A percentile compares a stretch with the other conserved stretches of the same genome.
These are phyloP conservation scores for Drosophila buzzatii DNA, from an alignment of 2,888 invertebrate genomes.

Conservation along the genomic window DNA sequence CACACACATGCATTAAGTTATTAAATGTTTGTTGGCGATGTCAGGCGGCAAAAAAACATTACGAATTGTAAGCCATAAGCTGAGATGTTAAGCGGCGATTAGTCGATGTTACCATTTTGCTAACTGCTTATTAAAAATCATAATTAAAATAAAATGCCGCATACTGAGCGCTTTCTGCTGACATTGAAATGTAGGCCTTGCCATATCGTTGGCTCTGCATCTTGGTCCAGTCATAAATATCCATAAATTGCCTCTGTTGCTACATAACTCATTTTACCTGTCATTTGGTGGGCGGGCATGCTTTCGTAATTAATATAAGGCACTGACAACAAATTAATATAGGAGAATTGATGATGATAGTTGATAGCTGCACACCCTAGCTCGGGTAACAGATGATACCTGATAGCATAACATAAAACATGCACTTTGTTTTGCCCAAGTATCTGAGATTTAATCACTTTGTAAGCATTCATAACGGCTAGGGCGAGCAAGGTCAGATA, in stretches of 20 bases:
- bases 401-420: slow-evolving; percentile 6
- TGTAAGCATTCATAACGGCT: background rate
- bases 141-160: slow-evolving; percentile 61
- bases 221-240: slow-evolving; percentile 66
- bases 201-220: slow-evolving; percentile 27
- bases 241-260: slow-evolving; percentile 62
- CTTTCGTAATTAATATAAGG: slow-evolving; percentile 63
- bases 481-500: background rate
- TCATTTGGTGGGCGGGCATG: slow-evolving; percentile 34
- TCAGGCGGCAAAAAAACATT: slow-evolving; percentile 22
- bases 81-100: slow-evolving; percentile 70
- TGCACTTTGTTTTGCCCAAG: background rate
- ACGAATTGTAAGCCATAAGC: slow-evolving; percentile 53
- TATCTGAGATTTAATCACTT: background rate
- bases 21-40: slow-evolving; percentile 58
- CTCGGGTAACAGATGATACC: slow-evolving; percentile 17
- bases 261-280: slow-evolving; percentile 76
- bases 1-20: slow-evolving; percentile 76
- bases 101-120: slow-evolving; percentile 58
- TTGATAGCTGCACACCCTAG: slow-evolving; percentile 42
- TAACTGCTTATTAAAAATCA: slow-evolving; percentile 75
- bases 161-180: background rate
- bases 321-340: slow-evolving; percentile 71
- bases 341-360: slow-evolving; percentile 46
- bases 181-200: slow-evolving; percentile 16